A percentile compares a stretch with the other conserved stretches of the same genome.
phyloP scores from a whole-genome alignment of 2,113 vertebrate species.

The Melanerpes formicivorus region DNA sequence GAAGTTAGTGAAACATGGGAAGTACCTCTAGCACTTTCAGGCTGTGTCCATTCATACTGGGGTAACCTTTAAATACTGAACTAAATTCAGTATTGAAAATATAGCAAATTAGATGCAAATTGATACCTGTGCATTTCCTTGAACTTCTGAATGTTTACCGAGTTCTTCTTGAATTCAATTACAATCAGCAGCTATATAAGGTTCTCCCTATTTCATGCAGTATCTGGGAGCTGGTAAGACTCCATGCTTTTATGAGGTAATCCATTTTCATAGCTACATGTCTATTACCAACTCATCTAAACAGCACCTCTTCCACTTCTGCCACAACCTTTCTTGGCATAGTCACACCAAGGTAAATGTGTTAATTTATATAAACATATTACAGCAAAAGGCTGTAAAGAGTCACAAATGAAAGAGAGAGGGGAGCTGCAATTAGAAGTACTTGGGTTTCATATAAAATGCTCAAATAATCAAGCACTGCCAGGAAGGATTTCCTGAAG shows the following conservation, averaged over 20 bases:
- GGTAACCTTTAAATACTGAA: background rate
- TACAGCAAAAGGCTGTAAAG: background rate
- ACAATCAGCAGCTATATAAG: background rate
- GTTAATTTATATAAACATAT: background rate
- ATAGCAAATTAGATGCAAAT: conserved; percentile 11
- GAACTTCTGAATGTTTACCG: background rate
- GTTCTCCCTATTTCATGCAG: background rate
- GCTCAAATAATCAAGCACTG: background rate
- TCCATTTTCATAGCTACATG: background rate
- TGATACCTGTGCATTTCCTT: background rate
- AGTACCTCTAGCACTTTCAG: background rate
- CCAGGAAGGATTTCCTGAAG: background rate
- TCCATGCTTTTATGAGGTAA: background rate
- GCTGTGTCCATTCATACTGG: conserved; percentile 8
- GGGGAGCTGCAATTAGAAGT: background rate
- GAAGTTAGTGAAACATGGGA: background rate
- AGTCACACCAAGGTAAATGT: background rate
- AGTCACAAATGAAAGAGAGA: background rate
- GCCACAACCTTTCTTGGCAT: background rate
- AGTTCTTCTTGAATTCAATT: background rate
- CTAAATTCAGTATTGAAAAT: conserved; percentile 41
- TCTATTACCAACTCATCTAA: background rate
- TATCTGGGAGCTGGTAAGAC: background rate
- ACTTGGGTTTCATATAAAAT: background rate
- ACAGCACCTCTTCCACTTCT: background rate